Percentiles rank a stretch among this genome's conserved stretches.
Evolutionary conservation across 2,797 vertebrate genomes (phyloP).

Genomic region (Phrynocephalus forsythii): DNA sequence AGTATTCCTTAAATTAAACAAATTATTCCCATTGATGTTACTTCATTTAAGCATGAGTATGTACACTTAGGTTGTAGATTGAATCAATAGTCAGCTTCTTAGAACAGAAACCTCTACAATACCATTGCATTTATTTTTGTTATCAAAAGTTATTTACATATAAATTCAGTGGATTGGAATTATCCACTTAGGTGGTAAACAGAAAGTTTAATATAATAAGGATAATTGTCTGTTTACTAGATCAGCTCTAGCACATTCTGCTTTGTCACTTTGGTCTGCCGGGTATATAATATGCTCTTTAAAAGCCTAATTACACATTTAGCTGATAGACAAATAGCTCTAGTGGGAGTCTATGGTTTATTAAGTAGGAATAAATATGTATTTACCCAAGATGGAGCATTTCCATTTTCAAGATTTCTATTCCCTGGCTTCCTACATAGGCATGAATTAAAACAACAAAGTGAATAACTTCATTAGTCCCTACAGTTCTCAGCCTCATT

Average conservation of each 20-base stretch:
- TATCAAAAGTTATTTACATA: not conserved
- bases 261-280: slow-evolving; percentile 56
- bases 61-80: not conserved
- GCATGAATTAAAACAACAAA: slow-evolving; percentile 39
- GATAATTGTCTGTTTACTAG: slow-evolving; percentile 53
- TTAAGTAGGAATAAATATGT: slow-evolving; percentile 59
- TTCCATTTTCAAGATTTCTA: slow-evolving; percentile 27
- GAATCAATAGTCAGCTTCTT: not conserved
- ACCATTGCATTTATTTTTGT: not conserved
- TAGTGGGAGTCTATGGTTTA: slow-evolving; percentile 45
- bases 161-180: slow-evolving; percentile 42
- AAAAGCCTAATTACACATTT: slow-evolving; percentile 61
- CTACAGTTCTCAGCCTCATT: slow-evolving; percentile 6
- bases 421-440: slow-evolving; percentile 28
- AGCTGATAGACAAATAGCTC: slow-evolving; percentile 58
- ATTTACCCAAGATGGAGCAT: slow-evolving; percentile 46
- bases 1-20: not conserved
- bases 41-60: not conserved
- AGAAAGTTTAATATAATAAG: slow-evolving; percentile 55
- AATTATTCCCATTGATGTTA: not conserved
- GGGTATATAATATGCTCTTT: slow-evolving; percentile 51
- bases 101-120: slow-evolving; percentile 1
- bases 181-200: slow-evolving; percentile 46
- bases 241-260: slow-evolving; percentile 46
- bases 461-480: slow-evolving; percentile 1